A percentile compares a stretch with the other conserved stretches of the same genome.
phyloP scores from a whole-genome alignment of 2,797 vertebrate genomes.

The Okamejei kenojei region DNA sequence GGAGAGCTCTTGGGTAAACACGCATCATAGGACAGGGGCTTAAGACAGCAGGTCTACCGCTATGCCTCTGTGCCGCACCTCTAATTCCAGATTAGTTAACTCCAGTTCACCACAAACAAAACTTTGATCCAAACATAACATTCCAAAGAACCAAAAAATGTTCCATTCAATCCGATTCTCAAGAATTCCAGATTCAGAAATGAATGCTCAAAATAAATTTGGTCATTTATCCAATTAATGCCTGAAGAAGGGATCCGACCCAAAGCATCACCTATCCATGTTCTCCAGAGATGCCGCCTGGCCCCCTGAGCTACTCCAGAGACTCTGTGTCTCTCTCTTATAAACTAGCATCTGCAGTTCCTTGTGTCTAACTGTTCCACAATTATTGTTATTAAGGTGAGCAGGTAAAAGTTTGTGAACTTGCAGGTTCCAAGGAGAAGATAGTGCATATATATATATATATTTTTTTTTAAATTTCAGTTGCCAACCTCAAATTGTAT shows the following conservation, averaged over 20 bases:
- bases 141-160: not conserved
- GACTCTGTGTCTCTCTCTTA: no score
- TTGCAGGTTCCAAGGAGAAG: not conserved
- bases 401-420: not conserved
- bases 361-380: constrained; percentile 41
- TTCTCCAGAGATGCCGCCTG: no score
- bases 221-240: constrained; percentile 40
- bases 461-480: not conserved
- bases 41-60: no score
- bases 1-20: no score
- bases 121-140: not conserved
- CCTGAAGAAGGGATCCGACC: no score
- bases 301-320: no score
- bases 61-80: no score
- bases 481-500: not conserved
- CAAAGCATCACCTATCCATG: no score
- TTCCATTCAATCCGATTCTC: not conserved
- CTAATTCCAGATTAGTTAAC: no score
- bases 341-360: no score
- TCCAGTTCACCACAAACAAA: not conserved
- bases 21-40: no score
- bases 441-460: not conserved
- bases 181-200: not conserved
- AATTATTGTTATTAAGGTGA: constrained; percentile 28
- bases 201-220: constrained; percentile 41